phyloP scores from a whole-genome alignment of 1,140 invertebrate species.

The Macrosteles quadrilineatus region DNA sequence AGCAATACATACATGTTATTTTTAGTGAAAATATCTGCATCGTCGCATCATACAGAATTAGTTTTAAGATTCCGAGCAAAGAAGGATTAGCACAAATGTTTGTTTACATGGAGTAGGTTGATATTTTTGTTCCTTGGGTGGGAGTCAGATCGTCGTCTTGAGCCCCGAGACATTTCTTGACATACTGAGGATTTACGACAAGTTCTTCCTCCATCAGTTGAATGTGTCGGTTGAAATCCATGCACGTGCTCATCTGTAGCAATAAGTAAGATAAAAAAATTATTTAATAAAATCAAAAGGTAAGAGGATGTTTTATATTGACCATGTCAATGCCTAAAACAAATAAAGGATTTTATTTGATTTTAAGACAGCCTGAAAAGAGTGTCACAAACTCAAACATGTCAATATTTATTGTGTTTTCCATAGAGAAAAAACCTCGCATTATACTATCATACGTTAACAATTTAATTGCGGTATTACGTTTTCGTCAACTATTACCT shows the following conservation, averaged over 20 bases:
- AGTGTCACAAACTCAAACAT: too few relatives aligned
- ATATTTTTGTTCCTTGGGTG: constrained; percentile 37
- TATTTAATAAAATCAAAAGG: not conserved
- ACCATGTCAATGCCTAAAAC: not conserved
- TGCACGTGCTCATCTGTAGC: constrained; percentile 79
- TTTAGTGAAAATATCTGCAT: too few relatives aligned
- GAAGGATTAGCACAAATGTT: too few relatives aligned
- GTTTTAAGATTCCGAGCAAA: too few relatives aligned
- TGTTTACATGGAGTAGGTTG: constrained; percentile 37
- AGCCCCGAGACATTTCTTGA: constrained; percentile 60
- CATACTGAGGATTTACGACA: constrained; percentile 84
- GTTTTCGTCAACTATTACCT: too few relatives aligned
- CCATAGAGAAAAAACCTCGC: too few relatives aligned
- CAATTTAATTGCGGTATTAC: too few relatives aligned
- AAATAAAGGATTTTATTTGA: not conserved
- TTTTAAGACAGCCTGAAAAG: not conserved
- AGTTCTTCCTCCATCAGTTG: constrained; percentile 94
- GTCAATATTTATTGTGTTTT: too few relatives aligned
- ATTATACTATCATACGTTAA: too few relatives aligned
- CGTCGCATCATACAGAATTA: too few relatives aligned
- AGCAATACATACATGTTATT: too few relatives aligned
- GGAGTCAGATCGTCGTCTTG: constrained; percentile 40
- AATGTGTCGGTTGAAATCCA: constrained; percentile 83
- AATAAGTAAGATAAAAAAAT: constrained; percentile 29
- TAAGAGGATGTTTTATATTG: not conserved